phyloP scores from a whole-genome alignment of 1,140 invertebrate genomes.

The Platorchestia sp. region DNA sequence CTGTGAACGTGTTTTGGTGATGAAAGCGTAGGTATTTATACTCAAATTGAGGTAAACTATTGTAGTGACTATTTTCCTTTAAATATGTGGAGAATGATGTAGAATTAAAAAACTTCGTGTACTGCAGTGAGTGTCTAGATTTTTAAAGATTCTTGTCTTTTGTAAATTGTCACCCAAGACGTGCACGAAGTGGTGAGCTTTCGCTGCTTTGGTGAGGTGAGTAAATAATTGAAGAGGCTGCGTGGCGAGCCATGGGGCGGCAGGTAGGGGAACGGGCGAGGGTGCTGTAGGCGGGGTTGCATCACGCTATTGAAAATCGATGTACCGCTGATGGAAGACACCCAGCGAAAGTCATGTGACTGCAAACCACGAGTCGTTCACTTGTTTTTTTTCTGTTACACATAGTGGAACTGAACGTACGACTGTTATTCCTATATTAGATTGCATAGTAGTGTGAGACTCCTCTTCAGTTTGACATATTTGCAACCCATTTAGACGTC shows the following conservation, averaged over 20 bases:
- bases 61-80: not conserved
- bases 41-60: not conserved
- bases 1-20: too few species aligned
- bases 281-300: conserved; percentile 31
- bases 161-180: not conserved
- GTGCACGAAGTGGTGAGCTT: not conserved
- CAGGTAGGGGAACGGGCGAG: not conserved
- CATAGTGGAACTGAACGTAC: not conserved
- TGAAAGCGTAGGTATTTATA: too few species aligned
- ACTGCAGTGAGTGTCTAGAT: not conserved
- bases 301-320: conserved; percentile 40
- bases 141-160: not conserved
- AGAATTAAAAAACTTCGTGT: not conserved
- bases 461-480: not conserved
- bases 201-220: not conserved
- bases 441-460: not conserved
- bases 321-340: not conserved
- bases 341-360: not conserved
- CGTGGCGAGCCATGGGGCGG: too few species aligned
- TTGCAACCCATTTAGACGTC: not conserved
- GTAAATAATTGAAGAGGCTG: not conserved
- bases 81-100: not conserved
- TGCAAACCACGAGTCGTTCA: not conserved
- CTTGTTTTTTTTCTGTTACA: not conserved
- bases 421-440: not conserved